Evolutionary conservation across 2,888 invertebrate species (phyloP).

Genomic region (Drosophila percnosoma): DNA sequence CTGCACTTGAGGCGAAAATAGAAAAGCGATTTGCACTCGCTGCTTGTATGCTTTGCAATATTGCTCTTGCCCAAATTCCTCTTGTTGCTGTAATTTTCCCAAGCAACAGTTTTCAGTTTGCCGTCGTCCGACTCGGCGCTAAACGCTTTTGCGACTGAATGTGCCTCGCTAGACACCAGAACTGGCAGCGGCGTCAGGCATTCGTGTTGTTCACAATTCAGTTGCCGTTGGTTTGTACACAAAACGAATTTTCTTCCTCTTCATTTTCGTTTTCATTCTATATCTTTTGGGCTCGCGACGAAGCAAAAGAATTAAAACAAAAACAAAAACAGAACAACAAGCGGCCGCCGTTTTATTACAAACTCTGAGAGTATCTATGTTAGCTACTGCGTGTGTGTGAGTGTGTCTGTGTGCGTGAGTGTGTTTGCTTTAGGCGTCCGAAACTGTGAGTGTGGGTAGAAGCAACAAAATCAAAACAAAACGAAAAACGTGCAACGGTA

Average conservation of each 20-base stretch:
- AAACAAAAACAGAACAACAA: slow-evolving; percentile 66
- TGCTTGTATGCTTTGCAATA: slow-evolving; percentile 61
- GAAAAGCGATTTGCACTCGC: slow-evolving; percentile 74
- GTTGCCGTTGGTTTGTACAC: slow-evolving; percentile 32
- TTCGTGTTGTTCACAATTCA: slow-evolving; percentile 32
- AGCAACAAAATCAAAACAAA: slow-evolving; percentile 76
- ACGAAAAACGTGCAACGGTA: slow-evolving; percentile 75
- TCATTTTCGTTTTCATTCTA: slow-evolving; percentile 55
- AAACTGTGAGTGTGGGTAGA: slow-evolving; percentile 45
- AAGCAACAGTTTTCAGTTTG: slow-evolving; percentile 31
- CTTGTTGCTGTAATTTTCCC: slow-evolving; percentile 49
- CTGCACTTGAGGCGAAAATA: slow-evolving; percentile 78
- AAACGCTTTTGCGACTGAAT: slow-evolving; percentile 78
- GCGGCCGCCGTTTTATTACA: slow-evolving; percentile 13
- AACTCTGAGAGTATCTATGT: slow-evolving; percentile 39
- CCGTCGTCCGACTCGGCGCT: slow-evolving; percentile 65
- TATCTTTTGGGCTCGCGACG: slow-evolving; percentile 61
- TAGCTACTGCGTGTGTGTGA: slow-evolving; percentile 29
- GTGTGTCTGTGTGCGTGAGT: not conserved
- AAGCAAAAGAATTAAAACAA: slow-evolving; percentile 80
- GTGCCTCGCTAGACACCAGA: slow-evolving; percentile 71
- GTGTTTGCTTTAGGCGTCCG: not conserved
- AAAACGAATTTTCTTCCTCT: slow-evolving; percentile 14
- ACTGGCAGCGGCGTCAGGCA: slow-evolving; percentile 60
- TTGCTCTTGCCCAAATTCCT: slow-evolving; percentile 3